phyloP scores from a whole-genome alignment of 1,140 invertebrate species.

The Pararge aegeria region DNA sequence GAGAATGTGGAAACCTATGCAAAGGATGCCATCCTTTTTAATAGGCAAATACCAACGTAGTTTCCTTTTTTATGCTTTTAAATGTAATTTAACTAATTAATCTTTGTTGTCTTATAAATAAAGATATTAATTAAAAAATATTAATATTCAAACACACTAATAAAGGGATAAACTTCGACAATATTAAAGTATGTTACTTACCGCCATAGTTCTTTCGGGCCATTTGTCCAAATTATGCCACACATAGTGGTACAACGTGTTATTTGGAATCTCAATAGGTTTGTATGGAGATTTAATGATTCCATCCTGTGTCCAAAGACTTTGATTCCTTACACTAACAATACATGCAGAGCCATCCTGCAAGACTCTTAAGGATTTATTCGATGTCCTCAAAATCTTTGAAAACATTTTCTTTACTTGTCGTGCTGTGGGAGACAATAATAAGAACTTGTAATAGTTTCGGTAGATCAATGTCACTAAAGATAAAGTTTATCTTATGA shows the following conservation, averaged over 20 bases:
- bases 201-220: slow-evolving; percentile 81
- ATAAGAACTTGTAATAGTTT: background rate
- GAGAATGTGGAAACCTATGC: too few relatives aligned
- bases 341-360: slow-evolving; percentile 31
- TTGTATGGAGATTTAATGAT: slow-evolving; percentile 72
- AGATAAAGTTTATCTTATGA: background rate
- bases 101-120: too few relatives aligned
- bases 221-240: slow-evolving; percentile 83
- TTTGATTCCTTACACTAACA: slow-evolving; percentile 39
- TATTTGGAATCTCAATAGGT: slow-evolving; percentile 76
- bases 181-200: too few relatives aligned
- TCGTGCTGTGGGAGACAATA: slow-evolving; percentile 7
- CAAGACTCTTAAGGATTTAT: slow-evolving; percentile 38
- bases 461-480: background rate
- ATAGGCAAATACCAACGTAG: too few relatives aligned
- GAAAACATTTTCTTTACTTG: slow-evolving; percentile 18
- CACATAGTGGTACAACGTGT: slow-evolving; percentile 82
- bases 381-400: slow-evolving; percentile 32
- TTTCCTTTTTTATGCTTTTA: too few relatives aligned
- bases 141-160: too few relatives aligned
- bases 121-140: too few relatives aligned
- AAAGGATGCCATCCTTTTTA: too few relatives aligned
- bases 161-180: too few relatives aligned
- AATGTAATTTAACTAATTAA: too few relatives aligned
- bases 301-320: slow-evolving; percentile 54